Evolutionary conservation across 2,888 invertebrate genomes (phyloP), one percentile per base, ranked within the genome.

Genomic region (Drosophila gaucha): DNA sequence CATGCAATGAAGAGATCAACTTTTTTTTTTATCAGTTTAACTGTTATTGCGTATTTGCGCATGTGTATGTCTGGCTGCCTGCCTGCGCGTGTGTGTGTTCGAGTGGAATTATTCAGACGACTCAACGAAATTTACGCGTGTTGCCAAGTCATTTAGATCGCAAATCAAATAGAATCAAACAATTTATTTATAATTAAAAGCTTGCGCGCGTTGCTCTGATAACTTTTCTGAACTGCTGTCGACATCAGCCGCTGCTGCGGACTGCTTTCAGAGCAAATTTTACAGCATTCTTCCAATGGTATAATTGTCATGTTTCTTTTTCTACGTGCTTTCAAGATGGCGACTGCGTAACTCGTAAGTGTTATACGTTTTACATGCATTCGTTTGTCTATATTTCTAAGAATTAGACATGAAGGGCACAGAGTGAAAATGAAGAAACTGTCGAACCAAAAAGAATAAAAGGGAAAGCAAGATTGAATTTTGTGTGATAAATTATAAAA

Each of bases 121-220:
- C 22, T n/a, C 8, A 6, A 22, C 14, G 33, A 14, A 51, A 10
- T 51, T 49, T 1, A 10, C n/a, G 8, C 38, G n/a, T 49, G 68
- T 62, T 67, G 69, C 44, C 33, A 69, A 46, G 30, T 28, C 28
- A 33, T 44, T 60, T 26, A 10, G n/a, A 35, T 44, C 8, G 33
- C 8, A 41, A 63, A 56, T 63, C 22, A 51, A 36, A 64, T 44
- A 20, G 33, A 71, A 49, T 70, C 22, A 26, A 73, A 52, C 41
- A 47, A 73, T 60, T 73, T 55, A 59, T 67, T 59, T 51, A 51
- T 38, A 70, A 59, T 66, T 65, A 35, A 65, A 56, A 43, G 39
- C 41, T 46, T 1, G 9, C n/a, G 30, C 26, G 35, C 16, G 22
- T 39, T 52, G 31, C 30, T 39, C 16, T 56, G 70, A 72, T 72